Base-by-base conservation (phyloP, 2,888 invertebrate genomes). In the Drosophila falleni region DNA sequence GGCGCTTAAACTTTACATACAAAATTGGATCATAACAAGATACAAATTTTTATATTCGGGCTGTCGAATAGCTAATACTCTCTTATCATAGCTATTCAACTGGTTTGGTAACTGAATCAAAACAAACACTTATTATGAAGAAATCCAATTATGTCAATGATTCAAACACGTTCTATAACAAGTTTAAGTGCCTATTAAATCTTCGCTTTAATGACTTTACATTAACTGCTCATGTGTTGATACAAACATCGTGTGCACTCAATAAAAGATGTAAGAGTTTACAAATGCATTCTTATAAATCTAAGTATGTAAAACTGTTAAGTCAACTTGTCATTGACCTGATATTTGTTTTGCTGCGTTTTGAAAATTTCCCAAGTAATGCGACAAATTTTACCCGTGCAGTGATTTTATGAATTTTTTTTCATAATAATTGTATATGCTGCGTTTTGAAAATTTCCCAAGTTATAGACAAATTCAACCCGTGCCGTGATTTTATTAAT, bases 281-380 rank as follows among this genome's bases (percentile, higher is more conserved):
- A 6, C 0, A 29, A 29, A 41, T 26, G 23, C 37, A 26, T 41
- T 41, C 1, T 26, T 15, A 1, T 11, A 2, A 15, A 49, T 35
- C 0, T 1, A 8, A 6, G 29, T 29, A 33, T 50, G 16, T 13
- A 9, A 19, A n/a, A 49, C 16, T 29, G 53, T 10, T 1, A 15
- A 16, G 15, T 49, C 49, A 31, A 31, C 29, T 47, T n/a, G 29
- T 29, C 31, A 11, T 23, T 11, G 49, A 62, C 29, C 31, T 42
- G 39, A 55, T 50, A 23, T 26, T 19, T 15, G 1, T 5, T 13
- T 49, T 23, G 26, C n/a, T 15, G 35, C 44, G n/a, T 13, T 50
- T 44, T 26, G 26, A 42, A 47, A 61, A 41, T 16, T 13, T 15
- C 11, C 11, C 15, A 35, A 35, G 41, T 9, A 23, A 16, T 23